Evolutionary conservation across 1,140 invertebrate genomes (phyloP), one percentile per base, ranked within the genome.

Genomic region (Drusus annulatus): DNA sequence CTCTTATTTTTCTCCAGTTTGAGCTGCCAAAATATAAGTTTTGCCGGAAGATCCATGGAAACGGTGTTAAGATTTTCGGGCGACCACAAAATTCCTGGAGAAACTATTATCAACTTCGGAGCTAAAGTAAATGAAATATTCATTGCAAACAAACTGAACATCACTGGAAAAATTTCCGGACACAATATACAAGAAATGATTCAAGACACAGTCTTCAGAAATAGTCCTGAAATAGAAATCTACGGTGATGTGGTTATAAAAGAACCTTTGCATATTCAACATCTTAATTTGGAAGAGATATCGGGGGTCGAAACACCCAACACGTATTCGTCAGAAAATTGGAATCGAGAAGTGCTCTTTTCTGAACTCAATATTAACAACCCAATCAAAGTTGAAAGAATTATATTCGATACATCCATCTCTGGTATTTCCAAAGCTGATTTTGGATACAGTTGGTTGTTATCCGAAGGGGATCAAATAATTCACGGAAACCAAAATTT

Each of bases 361-460:
- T 50, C 73, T 3, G 58, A 69, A 17, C 63, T 84, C 75, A 7
- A 78, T 78, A 60, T 84, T 80, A 50, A 79, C 23, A 56, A 75
- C 73, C 56, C 84, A 31, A 25, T 78, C 31, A 76, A 81, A 58
- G 71, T 85, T 78, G 15, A 81, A 16, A 77, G 60, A 13, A 73
- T 80, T 60, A 56, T 76, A 73, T 80, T 81, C 78, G 79, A 76
- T 21, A 56, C 76, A 16, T 81, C 83, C 2, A 77, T 81, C 79
- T 52, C 76, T 25, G 82, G 79, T n/a, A 79, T 83, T 51, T 83
- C 79, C 2, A 81, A 79, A 50, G 63, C 69, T 15, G 78, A 78
- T 81, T 86, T 82, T 77, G 79, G 77, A 54, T 77, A 78, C 74
- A 83, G 73, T 81, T 84, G 85, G 81, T 80, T 80, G 28, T 62